A percentile compares a stretch with the other conserved stretches of the same genome.
Conservation (phyloP, 2,113 vertebrate genomes). For the Clarias macrocephalus region DNA sequence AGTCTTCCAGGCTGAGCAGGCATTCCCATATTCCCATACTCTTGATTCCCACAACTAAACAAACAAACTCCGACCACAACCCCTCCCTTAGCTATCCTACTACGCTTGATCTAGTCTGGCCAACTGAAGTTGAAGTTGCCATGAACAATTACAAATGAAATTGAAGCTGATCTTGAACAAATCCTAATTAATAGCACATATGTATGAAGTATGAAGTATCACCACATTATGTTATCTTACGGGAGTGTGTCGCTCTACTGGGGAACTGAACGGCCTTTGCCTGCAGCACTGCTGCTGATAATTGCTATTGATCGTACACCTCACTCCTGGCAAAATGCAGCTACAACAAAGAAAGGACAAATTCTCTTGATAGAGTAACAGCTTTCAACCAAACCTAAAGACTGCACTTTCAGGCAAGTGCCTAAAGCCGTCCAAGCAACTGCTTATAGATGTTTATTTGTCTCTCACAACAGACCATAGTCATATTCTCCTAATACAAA, state of each 20-base stretch:
- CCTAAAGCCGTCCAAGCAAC: not conserved
- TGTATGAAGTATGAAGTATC: not conserved
- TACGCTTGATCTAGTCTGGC: not conserved
- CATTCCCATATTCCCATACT: conserved; percentile 57
- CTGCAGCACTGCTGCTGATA: conserved; percentile 51
- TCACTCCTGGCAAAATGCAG: conserved; percentile 44
- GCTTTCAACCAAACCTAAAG: conserved; percentile 9
- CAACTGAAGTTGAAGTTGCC: conserved; percentile 1
- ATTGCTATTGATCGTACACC: conserved; percentile 58
- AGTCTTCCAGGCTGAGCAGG: conserved; percentile 39
- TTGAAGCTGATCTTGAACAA: not conserved
- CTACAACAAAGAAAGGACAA: conserved; percentile 30
- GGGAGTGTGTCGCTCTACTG: conserved; percentile 35
- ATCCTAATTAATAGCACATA: not conserved
- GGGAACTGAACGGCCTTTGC: conserved; percentile 55
- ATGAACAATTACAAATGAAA: not conserved
- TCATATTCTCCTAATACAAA: not conserved
- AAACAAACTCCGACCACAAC: conserved; percentile 26
- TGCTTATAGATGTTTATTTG: conserved; percentile 16
- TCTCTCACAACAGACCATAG: not conserved
- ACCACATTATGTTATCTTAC: not conserved
- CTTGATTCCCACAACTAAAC: conserved; percentile 51
- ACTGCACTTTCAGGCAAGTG: not conserved
- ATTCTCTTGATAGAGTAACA: conserved; percentile 38
- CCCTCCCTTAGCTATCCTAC: conserved; percentile 1